Conservation (phyloP, 2,888 invertebrate genomes). For the Stenurella melanura region DNA sequence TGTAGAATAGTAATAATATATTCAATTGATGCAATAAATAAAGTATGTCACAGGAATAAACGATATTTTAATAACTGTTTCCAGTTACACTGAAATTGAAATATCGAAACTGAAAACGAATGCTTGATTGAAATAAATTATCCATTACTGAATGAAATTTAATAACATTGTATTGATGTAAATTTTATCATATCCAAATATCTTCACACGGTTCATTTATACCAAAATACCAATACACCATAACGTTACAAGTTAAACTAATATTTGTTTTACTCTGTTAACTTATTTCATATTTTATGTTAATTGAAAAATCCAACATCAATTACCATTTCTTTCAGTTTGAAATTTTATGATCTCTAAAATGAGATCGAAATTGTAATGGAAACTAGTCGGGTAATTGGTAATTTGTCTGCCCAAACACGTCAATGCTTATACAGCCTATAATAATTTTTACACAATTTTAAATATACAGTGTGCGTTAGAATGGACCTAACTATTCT, state of each 20-base stretch:
- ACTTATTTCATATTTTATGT: conserved; percentile 1
- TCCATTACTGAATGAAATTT: neutral
- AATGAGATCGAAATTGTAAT: neutral
- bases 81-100: neutral
- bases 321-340: conserved; percentile 1
- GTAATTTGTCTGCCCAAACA: neutral
- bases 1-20: too few species aligned
- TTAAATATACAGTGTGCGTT: too few species aligned
- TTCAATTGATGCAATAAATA: too few species aligned
- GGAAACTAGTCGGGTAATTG: neutral
- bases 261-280: conserved; percentile 1
- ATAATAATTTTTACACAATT: too few species aligned
- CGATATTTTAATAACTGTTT: too few species aligned
- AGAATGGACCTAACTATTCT: too few species aligned
- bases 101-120: neutral
- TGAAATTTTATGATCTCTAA: conserved; percentile 3
- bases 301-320: conserved; percentile 7
- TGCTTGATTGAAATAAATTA: neutral
- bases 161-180: neutral
- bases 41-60: too few species aligned
- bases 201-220: conserved; percentile 3
- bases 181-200: neutral
- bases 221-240: neutral
- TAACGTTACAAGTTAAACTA: neutral
- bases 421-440: too few species aligned